phyloP scores from a whole-genome alignment of 2,797 vertebrate species.

The Phalanger gymnotis region DNA sequence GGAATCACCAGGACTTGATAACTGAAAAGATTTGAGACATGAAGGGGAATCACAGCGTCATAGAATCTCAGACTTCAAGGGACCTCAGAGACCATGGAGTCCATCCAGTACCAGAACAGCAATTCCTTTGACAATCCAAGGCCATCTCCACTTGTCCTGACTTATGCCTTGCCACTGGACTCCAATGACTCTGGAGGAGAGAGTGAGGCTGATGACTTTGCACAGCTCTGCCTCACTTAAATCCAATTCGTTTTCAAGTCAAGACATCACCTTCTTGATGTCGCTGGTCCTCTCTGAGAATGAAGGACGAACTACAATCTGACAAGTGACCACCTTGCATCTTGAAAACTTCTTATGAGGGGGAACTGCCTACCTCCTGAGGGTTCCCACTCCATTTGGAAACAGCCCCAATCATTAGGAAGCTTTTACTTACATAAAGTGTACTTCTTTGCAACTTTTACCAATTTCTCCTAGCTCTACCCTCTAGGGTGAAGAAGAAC shows the following conservation, averaged over 20 bases:
- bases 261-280: not conserved
- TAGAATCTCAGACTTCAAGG: not conserved
- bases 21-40: not conserved
- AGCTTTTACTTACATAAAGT: not conserved
- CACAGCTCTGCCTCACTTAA: not conserved
- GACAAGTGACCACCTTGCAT: not conserved
- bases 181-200: not conserved
- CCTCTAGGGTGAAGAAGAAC: not conserved
- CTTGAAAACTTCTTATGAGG: not conserved
- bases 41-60: not conserved
- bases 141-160: not conserved
- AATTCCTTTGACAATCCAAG: not conserved
- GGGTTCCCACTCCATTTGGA: not conserved
- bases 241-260: not conserved
- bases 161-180: not conserved
- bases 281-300: not conserved
- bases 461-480: not conserved
- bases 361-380: not conserved
- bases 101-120: not conserved
- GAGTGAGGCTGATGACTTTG: not conserved
- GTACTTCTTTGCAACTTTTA: not conserved
- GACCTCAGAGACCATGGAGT: not conserved
- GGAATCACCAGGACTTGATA: not conserved
- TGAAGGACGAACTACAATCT: not conserved
- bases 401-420: not conserved